These are phyloP conservation scores for Netelia virgata DNA, from an alignment of 2,888 invertebrate genomes.

Conservation along the genomic window DNA sequence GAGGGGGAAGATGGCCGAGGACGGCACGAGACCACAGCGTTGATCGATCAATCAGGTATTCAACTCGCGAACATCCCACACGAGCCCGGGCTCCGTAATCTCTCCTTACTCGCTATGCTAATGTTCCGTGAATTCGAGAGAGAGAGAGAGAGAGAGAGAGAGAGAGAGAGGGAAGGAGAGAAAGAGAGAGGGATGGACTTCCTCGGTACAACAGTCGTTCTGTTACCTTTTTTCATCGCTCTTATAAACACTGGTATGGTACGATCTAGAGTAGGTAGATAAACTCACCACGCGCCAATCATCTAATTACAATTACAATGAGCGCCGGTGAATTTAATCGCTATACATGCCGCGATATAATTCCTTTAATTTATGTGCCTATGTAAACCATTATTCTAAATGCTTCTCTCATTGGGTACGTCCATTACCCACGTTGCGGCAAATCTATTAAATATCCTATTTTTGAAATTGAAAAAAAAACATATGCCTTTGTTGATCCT, in stretches of 20 bases:
- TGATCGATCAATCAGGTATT: constrained; percentile 61
- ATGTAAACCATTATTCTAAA: background rate
- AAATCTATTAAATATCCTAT: no score
- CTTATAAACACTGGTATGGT: background rate
- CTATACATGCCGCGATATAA: background rate
- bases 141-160: no score
- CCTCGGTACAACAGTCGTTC: background rate
- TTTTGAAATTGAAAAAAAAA: no score
- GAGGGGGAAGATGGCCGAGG: constrained; percentile 2
- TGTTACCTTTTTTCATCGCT: background rate
- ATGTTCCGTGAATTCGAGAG: constrained; percentile 37
- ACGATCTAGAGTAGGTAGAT: background rate
- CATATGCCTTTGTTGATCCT: no score
- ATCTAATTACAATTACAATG: constrained; percentile 25
- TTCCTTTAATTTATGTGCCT: constrained; percentile 3
- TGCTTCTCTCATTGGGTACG: background rate
- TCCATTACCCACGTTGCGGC: no score
- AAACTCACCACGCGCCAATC: background rate
- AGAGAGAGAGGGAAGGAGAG: background rate
- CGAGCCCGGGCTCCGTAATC: constrained; percentile 44
- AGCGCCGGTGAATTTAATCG: constrained; percentile 32
- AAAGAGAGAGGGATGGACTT: background rate
- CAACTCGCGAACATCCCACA: constrained; percentile 49
- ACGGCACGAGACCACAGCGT: background rate
- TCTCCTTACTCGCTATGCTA: constrained; percentile 31